Evolutionary conservation across 2,888 invertebrate species (phyloP).

Genomic region (Netelia fuscicornis): DNA sequence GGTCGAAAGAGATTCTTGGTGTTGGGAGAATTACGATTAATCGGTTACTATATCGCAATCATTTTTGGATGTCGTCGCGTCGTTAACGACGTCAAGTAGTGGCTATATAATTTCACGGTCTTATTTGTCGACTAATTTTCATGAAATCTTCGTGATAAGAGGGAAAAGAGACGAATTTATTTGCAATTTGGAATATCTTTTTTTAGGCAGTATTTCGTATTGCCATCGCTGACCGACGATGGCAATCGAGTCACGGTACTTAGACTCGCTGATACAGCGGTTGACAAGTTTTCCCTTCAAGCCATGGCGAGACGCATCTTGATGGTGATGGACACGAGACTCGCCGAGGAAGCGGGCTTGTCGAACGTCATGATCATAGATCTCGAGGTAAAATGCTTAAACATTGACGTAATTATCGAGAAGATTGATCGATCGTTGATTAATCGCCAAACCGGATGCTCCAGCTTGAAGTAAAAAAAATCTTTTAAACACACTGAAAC

Average conservation of each 20-base stretch:
- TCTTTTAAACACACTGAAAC: too few species aligned
- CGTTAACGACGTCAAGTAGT: not conserved
- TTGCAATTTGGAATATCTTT: constrained; percentile 20
- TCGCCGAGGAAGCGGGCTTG: constrained; percentile 81
- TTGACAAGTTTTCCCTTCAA: constrained; percentile 81
- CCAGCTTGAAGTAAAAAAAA: too few species aligned
- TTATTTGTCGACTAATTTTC: not conserved
- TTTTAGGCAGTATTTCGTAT: constrained; percentile 79
- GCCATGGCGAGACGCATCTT: constrained; percentile 79
- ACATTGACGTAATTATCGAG: not conserved
- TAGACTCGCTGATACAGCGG: constrained; percentile 75
- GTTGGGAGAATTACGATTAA: constrained; percentile 25
- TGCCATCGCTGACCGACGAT: constrained; percentile 82
- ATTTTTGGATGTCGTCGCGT: not conserved
- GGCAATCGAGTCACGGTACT: constrained; percentile 82
- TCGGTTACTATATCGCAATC: constrained; percentile 6
- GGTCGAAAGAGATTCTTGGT: too few species aligned
- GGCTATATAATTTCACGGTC: not conserved
- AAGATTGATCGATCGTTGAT: not conserved
- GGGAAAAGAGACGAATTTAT: not conserved
- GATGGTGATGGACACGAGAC: constrained; percentile 82
- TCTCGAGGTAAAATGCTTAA: constrained; percentile 77
- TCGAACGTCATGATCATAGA: constrained; percentile 82
- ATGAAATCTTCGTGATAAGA: not conserved
- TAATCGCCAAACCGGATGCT: too few species aligned